These are phyloP conservation scores for Drosophila prolongata DNA, from an alignment of 2,888 invertebrate genomes.

Conservation along the genomic window DNA sequence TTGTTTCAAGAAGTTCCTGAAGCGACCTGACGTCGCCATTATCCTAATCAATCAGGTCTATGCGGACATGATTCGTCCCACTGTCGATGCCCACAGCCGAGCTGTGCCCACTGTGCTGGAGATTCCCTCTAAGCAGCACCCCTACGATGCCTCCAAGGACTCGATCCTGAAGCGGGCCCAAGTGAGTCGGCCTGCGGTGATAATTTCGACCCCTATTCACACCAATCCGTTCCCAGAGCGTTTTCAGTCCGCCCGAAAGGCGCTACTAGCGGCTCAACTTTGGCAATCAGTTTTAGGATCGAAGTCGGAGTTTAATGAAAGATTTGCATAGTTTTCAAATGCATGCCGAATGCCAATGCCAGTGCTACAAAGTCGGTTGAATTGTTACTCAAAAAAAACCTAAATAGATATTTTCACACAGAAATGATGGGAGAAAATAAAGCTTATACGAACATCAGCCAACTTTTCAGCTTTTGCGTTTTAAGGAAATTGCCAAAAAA, in stretches of 20 bases:
- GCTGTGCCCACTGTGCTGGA: conserved; percentile 64
- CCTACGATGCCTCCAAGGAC: conserved; percentile 58
- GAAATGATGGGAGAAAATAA: conserved; percentile 30
- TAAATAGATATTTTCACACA: conserved; percentile 10
- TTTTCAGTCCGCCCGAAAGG: conserved; percentile 45
- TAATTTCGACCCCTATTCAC: background rate
- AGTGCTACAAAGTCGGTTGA: conserved; percentile 22
- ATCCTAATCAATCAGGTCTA: conserved; percentile 65
- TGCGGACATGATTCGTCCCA: conserved; percentile 59
- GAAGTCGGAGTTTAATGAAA: conserved; percentile 18
- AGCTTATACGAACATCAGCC: conserved; percentile 40
- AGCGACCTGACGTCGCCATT: conserved; percentile 59
- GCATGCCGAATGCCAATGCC: conserved; percentile 21
- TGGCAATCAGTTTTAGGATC: conserved; percentile 14
- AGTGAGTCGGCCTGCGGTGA: conserved; percentile 37
- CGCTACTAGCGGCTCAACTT: conserved; percentile 28
- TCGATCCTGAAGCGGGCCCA: conserved; percentile 62
- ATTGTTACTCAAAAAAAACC: background rate
- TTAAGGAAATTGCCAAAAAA: conserved; percentile 68
- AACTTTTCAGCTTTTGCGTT: conserved; percentile 72
- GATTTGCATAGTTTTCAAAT: conserved; percentile 37
- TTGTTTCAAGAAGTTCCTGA: conserved; percentile 56
- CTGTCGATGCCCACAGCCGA: conserved; percentile 53
- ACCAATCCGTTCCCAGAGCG: conserved; percentile 34
- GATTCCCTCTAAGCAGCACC: conserved; percentile 65